Evolutionary conservation across 1,140 invertebrate species (phyloP).

Genomic region (Drosophila arizonae): DNA sequence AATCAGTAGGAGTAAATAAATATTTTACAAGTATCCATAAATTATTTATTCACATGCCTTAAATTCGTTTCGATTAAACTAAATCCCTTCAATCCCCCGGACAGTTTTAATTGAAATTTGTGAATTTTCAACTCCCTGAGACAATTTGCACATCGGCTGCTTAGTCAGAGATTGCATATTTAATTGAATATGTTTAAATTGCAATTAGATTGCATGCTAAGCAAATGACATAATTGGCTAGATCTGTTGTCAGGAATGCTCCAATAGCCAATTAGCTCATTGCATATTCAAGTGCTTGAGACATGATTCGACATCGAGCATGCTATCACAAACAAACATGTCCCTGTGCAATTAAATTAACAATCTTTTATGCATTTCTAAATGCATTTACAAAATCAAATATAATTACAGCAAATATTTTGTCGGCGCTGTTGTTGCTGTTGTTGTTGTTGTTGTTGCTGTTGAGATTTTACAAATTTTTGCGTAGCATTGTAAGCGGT

Average conservation of each 20-base stretch:
- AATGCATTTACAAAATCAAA: conserved; percentile 54
- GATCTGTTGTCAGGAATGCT: conserved; percentile 29
- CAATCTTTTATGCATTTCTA: conserved; percentile 56
- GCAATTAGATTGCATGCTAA: conserved; percentile 33
- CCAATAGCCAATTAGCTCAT: conserved; percentile 52
- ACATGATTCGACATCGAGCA: conserved; percentile 23
- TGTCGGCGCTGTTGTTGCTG: conserved; percentile 5
- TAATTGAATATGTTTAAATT: conserved; percentile 6
- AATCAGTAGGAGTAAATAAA: too few relatives aligned
- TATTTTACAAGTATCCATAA: too few relatives aligned
- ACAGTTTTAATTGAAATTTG: background rate
- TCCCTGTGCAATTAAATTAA: conserved; percentile 62
- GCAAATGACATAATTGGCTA: conserved; percentile 18
- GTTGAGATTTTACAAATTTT: conserved; percentile 62
- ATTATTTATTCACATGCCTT: too few relatives aligned
- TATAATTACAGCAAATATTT: conserved; percentile 67
- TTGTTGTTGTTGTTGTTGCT: conserved; percentile 7
- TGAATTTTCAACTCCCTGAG: too few relatives aligned
- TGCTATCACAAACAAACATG: conserved; percentile 14
- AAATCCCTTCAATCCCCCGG: background rate
- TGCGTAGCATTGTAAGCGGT: conserved; percentile 62
- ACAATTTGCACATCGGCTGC: background rate
- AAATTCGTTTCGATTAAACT: too few relatives aligned
- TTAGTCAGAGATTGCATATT: background rate
- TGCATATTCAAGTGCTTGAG: conserved; percentile 13